Evolutionary conservation across 2,113 vertebrate genomes (phyloP), one percentile per base, ranked within the genome.

Genomic region (Octodon degus): DNA sequence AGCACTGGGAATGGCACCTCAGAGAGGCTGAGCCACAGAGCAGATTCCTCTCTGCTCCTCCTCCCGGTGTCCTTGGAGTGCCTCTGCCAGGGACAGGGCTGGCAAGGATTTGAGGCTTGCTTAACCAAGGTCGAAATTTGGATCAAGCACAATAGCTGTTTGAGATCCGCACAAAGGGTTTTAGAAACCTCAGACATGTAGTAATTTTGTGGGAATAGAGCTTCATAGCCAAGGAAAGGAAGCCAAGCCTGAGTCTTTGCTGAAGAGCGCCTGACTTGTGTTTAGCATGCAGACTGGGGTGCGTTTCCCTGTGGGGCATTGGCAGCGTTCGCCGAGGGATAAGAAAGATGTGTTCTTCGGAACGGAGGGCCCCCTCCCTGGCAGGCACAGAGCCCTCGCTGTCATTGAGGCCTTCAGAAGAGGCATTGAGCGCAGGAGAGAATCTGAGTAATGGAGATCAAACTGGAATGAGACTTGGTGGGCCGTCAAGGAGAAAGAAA

Each of bases 101-200:
- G 76, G 86, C 95, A 81, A 93, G 86, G 60, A 96, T 95, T 88
- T 85, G 17, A 79, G 63, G 79, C 32, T 92, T 93, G 86, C 80
- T 95, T 86, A 96, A 97, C 72, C 95, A 96, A 96, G 76, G 83
- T 81, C 13, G 7, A 2, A 94, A 94, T 93, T 94, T 97, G 93
- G 76, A 97, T 90, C 16, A 19, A 83, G 40, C 37, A 90, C 63
- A 96, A 65, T 80, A 86, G 84, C 74, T 77, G 43, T 96, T 91
- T 96, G 93, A 97, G 55, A 94, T 60, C 17, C 76, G 86, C 90
- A 92, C 95, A 97, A 96, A 97, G 81, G 34, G 37, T 88, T 97
- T 98, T 93, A 96, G 89, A 97, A 96, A 58, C 43, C 93, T 96
- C 90, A 97, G 93, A 92, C 97, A 90, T 92, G 86, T 85, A 93